Conservation (phyloP, 2,113 vertebrate genomes). For the Accipiter virgatus region DNA sequence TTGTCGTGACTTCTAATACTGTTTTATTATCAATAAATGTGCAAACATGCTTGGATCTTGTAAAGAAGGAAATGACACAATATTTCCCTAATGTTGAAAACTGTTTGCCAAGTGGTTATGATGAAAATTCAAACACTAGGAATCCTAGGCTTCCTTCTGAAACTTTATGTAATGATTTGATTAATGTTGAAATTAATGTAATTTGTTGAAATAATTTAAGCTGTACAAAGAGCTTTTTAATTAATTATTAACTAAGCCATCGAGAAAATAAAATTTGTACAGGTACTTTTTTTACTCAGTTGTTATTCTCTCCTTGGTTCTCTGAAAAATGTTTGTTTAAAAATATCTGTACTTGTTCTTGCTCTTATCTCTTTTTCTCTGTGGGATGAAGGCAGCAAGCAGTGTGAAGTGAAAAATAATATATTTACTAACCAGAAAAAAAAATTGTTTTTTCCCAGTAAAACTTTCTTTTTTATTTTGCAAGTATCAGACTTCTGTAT, state of each 20-base stretch:
- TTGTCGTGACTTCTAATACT: neutral
- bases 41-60: neutral
- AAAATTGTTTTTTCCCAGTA: neutral
- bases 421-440: neutral
- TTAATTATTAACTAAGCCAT: neutral
- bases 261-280: neutral
- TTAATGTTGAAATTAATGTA: slow-evolving; percentile 33
- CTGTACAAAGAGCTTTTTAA: slow-evolving; percentile 6
- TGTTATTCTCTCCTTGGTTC: neutral
- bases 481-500: neutral
- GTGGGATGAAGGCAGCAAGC: neutral
- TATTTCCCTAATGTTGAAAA: neutral
- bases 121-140: neutral
- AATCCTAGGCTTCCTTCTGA: neutral
- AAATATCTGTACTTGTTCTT: neutral
- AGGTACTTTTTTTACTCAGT: neutral
- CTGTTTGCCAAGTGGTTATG: neutral
- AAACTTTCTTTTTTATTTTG: neutral
- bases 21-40: neutral
- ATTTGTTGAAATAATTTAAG: slow-evolving; percentile 19
- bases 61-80: neutral
- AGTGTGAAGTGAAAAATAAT: neutral
- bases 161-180: neutral
- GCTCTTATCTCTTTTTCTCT: neutral
- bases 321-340: slow-evolving; percentile 7